Evolutionary conservation across 2,113 vertebrate genomes (phyloP).

Genomic region (Vulpes vulpes): DNA sequence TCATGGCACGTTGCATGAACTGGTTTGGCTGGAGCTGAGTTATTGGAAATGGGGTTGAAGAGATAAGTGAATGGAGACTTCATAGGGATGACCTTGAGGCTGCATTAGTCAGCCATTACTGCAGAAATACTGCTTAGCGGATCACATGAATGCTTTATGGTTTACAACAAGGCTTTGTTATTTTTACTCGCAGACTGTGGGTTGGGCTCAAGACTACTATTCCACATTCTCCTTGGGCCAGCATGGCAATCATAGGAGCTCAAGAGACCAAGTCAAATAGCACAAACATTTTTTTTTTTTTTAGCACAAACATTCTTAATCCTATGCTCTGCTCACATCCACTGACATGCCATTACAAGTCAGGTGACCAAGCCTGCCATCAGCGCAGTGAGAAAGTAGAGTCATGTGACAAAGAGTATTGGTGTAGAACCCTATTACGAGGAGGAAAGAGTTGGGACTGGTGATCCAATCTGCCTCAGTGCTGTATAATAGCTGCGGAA

Average conservation of each 20-base stretch:
- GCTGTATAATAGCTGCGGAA: neutral
- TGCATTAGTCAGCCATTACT: slow-evolving; percentile 2
- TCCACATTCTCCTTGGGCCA: neutral
- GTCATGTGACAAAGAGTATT: neutral
- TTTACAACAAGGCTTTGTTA: slow-evolving; percentile 50
- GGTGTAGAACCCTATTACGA: neutral
- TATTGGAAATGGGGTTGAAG: neutral
- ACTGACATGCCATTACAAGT: neutral
- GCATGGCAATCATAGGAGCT: neutral
- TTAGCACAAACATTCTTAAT: neutral
- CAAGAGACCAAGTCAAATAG: neutral
- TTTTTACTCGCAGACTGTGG: neutral
- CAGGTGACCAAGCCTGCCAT: neutral
- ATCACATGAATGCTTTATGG: neutral
- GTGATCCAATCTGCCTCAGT: neutral
- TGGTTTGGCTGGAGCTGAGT: slow-evolving; percentile 41
- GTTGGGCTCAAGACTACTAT: neutral
- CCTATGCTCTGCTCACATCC: neutral
- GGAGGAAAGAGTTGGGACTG: neutral
- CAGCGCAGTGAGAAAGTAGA: neutral
- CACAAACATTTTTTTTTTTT: neutral
- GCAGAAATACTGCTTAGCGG: neutral
- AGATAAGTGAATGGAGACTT: slow-evolving; percentile 1
- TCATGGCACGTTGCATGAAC: neutral
- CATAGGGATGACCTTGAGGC: slow-evolving; percentile 36